Evolutionary conservation across 2,797 vertebrate genomes (phyloP).

Genomic region (Siniperca undulata): DNA sequence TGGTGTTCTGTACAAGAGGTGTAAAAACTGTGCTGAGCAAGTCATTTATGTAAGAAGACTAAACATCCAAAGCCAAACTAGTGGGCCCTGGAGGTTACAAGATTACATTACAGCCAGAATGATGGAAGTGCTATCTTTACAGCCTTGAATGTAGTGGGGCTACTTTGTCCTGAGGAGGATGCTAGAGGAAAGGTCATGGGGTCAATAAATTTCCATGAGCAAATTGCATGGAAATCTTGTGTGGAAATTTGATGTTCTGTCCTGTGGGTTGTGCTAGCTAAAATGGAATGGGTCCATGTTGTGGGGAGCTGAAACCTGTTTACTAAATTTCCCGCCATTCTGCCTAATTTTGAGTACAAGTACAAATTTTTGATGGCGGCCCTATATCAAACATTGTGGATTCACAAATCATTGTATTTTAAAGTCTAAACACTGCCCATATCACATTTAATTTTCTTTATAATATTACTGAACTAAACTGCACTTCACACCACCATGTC

Average conservation of each 20-base stretch:
- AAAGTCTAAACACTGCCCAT: too few relatives aligned
- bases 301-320: background rate
- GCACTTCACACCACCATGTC: too few relatives aligned
- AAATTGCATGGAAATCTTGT: background rate
- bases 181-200: background rate
- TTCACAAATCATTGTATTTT: too few relatives aligned
- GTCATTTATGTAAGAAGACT: conserved; percentile 13
- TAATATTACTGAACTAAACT: too few relatives aligned
- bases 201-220: background rate
- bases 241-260: background rate
- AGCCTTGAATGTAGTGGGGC: background rate
- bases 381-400: too few relatives aligned
- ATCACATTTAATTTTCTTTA: too few relatives aligned
- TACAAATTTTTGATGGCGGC: too few relatives aligned
- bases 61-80: conserved; percentile 7
- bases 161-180: background rate
- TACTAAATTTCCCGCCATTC: background rate
- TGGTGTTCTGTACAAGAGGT: background rate
- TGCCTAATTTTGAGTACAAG: background rate
- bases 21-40: background rate
- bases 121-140: background rate
- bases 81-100: background rate
- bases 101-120: background rate
- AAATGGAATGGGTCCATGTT: background rate
- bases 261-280: background rate